These are phyloP conservation scores for Enteromius argenteus DNA, from an alignment of 2,797 vertebrate species.

Conservation along the genomic window DNA sequence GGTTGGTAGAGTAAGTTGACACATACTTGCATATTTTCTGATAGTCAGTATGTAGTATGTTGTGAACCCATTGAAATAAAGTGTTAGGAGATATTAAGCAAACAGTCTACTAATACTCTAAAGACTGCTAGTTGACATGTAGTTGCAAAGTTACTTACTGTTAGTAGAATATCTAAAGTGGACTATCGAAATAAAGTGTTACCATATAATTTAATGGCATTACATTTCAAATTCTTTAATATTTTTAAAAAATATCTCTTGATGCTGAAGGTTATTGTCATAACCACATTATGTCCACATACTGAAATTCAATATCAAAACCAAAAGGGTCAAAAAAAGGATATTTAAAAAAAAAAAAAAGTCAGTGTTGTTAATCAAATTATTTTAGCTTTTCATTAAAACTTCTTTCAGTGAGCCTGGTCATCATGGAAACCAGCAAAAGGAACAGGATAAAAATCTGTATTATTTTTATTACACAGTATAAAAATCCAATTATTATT, in stretches of 20 bases:
- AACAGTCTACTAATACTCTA: too few relatives aligned
- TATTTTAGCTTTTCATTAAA: background rate
- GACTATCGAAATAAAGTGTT: too few relatives aligned
- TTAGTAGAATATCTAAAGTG: too few relatives aligned
- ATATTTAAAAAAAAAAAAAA: background rate
- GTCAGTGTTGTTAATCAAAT: background rate
- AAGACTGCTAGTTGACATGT: too few relatives aligned
- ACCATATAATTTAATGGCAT: background rate
- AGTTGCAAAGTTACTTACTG: too few relatives aligned
- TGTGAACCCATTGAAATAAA: too few relatives aligned
- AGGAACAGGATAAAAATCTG: too few relatives aligned
- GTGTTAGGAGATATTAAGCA: too few relatives aligned
- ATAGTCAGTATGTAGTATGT: too few relatives aligned
- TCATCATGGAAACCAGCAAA: background rate
- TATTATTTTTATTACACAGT: too few relatives aligned
- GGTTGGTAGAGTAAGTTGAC: too few relatives aligned
- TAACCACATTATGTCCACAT: background rate
- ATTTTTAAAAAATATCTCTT: background rate
- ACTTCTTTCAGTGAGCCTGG: background rate
- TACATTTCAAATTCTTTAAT: background rate
- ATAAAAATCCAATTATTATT: background rate
- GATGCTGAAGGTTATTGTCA: background rate
- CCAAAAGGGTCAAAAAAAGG: background rate
- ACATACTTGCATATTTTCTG: too few relatives aligned
- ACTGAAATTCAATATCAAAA: background rate